A percentile compares a stretch with the other conserved stretches of the same genome.
phyloP scores from a whole-genome alignment of 1,140 invertebrate species.

The Saxidomus purpurata region DNA sequence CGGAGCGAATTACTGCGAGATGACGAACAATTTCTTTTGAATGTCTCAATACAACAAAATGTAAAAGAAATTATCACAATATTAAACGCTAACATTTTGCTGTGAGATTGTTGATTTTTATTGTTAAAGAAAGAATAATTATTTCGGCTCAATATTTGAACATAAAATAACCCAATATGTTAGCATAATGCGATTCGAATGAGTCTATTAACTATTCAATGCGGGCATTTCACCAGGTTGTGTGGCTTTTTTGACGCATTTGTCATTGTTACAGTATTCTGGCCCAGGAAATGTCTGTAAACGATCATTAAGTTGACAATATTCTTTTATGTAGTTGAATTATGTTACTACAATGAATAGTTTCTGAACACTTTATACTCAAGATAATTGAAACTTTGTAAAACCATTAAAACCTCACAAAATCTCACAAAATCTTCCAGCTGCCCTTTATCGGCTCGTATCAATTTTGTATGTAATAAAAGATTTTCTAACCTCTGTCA shows the following conservation, averaged over 20 bases:
- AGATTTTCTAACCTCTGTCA: not conserved
- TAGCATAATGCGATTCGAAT: not conserved
- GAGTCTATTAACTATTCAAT: slow-evolving; percentile 24
- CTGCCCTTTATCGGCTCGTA: not conserved
- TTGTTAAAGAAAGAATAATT: not conserved
- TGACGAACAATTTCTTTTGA: not conserved
- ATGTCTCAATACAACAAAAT: not conserved
- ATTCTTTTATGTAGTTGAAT: not conserved
- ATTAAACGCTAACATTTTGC: not conserved
- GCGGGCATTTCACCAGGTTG: not conserved
- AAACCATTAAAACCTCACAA: slow-evolving; percentile 35
- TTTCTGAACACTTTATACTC: not conserved
- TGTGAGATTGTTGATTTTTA: not conserved
- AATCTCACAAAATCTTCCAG: not conserved
- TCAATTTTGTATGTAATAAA: not conserved
- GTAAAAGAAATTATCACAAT: not conserved
- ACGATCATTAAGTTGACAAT: not conserved
- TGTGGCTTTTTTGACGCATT: not conserved
- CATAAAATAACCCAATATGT: not conserved
- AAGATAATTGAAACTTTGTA: slow-evolving; percentile 22
- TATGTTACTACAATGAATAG: not conserved
- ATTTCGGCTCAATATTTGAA: not conserved
- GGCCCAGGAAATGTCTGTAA: slow-evolving; percentile 6
- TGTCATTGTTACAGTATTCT: not conserved
- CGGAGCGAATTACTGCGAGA: not conserved